phyloP scores from a whole-genome alignment of 2,797 vertebrate genomes.

The Margarornis squamiger region DNA sequence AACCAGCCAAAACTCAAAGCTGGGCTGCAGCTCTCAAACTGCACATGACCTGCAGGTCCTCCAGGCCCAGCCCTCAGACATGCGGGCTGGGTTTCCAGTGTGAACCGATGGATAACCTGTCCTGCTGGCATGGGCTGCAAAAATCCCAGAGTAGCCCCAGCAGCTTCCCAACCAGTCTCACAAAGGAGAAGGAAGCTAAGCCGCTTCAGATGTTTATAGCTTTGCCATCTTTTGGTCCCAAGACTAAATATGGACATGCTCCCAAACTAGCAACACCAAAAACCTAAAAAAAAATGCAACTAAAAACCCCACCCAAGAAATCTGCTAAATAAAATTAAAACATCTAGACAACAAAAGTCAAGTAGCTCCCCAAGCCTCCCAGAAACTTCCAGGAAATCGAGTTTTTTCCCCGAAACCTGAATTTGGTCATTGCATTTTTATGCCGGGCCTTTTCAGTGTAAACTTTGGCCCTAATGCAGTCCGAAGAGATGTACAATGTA shows the following conservation, averaged over 20 bases:
- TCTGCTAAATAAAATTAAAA: neutral
- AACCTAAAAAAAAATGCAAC: neutral
- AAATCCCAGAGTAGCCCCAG: neutral
- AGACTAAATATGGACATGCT: neutral
- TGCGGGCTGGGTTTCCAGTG: accelerated
- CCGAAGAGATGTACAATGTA: neutral
- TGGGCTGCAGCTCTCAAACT: neutral
- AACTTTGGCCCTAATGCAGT: neutral
- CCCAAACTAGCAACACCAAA: neutral
- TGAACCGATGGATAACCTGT: neutral
- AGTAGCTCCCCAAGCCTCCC: neutral
- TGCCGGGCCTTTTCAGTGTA: neutral
- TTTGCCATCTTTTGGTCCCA: neutral
- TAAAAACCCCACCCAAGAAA: neutral
- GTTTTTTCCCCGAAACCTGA: neutral
- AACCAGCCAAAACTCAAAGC: neutral
- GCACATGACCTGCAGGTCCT: neutral
- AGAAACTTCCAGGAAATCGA: neutral
- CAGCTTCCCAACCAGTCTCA: neutral
- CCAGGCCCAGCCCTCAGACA: neutral
- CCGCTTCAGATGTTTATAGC: neutral
- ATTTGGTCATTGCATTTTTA: neutral
- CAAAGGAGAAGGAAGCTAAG: neutral
- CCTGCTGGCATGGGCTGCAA: accelerated
- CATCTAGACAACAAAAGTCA: neutral